Percentiles rank a stretch among this genome's conserved stretches.
Evolutionary conservation across 1,140 invertebrate species (phyloP).

Genomic region (Coelopa frigida): DNA sequence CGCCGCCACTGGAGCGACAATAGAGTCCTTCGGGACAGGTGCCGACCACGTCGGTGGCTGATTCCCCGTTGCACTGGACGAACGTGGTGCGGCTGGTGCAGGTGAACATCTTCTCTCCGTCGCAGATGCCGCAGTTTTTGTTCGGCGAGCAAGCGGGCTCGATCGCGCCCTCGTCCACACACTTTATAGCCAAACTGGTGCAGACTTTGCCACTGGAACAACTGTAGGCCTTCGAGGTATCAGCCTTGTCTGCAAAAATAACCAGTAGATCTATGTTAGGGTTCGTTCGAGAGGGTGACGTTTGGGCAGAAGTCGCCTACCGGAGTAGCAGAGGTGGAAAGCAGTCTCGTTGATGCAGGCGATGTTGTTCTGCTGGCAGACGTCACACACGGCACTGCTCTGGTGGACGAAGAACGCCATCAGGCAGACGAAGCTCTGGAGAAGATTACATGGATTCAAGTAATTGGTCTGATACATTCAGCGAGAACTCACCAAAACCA

Average conservation of each 20-base stretch:
- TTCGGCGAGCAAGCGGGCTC: slow-evolving; percentile 3
- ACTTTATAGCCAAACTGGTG: not conserved
- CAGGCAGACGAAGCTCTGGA: no score
- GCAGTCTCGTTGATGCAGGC: slow-evolving; percentile 11
- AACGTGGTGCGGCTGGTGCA: slow-evolving; percentile 36
- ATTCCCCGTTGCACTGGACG: slow-evolving; percentile 20
- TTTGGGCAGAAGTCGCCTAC: no score
- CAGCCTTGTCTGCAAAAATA: not conserved
- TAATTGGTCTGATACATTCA: no score
- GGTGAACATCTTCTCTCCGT: slow-evolving; percentile 18
- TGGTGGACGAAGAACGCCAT: not conserved
- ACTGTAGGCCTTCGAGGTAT: not conserved
- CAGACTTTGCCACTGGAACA: slow-evolving; percentile 7
- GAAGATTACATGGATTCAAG: no score
- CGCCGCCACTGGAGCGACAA: slow-evolving; percentile 21
- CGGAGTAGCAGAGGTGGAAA: slow-evolving; percentile 8
- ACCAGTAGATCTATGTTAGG: no score
- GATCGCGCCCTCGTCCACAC: not conserved
- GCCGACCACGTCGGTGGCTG: slow-evolving; percentile 2
- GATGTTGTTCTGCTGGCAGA: slow-evolving; percentile 1
- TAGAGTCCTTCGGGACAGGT: slow-evolving; percentile 18
- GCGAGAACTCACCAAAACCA: no score
- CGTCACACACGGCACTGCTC: not conserved
- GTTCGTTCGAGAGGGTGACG: no score
- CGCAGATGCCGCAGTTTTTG: slow-evolving; percentile 21